Evolutionary conservation across 2,797 vertebrate genomes (phyloP).

Genomic region (Cyclura pinguis): DNA sequence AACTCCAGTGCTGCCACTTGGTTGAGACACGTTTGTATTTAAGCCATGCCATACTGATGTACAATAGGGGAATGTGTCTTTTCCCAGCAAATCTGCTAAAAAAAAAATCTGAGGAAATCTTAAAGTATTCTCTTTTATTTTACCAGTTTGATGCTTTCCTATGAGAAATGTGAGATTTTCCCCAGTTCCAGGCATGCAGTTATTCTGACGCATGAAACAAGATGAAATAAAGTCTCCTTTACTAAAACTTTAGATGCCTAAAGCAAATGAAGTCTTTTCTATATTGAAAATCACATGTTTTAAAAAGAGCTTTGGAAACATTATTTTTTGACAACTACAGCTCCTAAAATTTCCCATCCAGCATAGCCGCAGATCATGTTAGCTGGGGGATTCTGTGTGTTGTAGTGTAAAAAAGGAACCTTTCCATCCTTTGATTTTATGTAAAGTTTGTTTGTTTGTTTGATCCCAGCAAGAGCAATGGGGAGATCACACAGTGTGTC

Average conservation of each 20-base stretch:
- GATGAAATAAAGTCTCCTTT: conserved; percentile 46
- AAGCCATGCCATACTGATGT: conserved; percentile 56
- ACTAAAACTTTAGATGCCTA: conserved; percentile 37
- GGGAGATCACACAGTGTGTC: not conserved
- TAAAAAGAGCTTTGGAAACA: not conserved
- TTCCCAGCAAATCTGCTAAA: conserved; percentile 11
- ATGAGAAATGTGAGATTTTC: conserved; percentile 44
- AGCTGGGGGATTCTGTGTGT: too few species aligned
- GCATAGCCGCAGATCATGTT: too few species aligned
- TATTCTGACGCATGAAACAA: conserved; percentile 45
- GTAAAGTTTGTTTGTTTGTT: too few species aligned
- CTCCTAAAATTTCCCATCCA: not conserved
- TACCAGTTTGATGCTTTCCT: conserved; percentile 40
- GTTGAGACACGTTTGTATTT: conserved; percentile 61
- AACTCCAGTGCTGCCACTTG: conserved; percentile 47
- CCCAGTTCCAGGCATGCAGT: conserved; percentile 42
- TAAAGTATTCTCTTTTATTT: conserved; percentile 33
- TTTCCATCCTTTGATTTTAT: too few species aligned
- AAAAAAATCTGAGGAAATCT: conserved; percentile 34
- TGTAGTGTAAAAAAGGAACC: too few species aligned
- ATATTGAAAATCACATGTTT: conserved; percentile 28
- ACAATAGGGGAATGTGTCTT: conserved; percentile 23
- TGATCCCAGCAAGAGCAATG: too few species aligned
- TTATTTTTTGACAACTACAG: not conserved
- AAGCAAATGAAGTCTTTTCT: conserved; percentile 49